Conservation (phyloP, 2,113 vertebrate genomes). For the Hiodon alosoides region DNA sequence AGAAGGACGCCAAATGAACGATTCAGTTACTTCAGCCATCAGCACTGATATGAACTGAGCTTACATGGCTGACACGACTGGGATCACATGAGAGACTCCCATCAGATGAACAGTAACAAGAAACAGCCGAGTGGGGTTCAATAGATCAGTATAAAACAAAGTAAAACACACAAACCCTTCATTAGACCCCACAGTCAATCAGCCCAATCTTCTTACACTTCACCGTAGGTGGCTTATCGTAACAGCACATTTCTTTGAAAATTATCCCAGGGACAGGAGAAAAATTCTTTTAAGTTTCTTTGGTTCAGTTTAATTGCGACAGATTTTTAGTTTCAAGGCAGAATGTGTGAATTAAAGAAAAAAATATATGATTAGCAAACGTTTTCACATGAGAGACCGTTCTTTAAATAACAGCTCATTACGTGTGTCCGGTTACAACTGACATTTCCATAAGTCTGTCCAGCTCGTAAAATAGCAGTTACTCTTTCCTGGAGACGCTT, state of each 20-base stretch:
- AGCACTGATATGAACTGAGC: background rate
- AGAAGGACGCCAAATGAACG: no score
- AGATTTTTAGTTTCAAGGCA: conserved; percentile 35
- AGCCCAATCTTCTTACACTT: conserved; percentile 51
- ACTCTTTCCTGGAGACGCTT: conserved; percentile 27
- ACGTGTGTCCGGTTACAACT: conserved; percentile 43
- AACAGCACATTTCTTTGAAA: conserved; percentile 38
- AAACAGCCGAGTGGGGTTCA: conserved; percentile 12
- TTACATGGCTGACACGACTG: background rate
- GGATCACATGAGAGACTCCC: conserved; percentile 13
- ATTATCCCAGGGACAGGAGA: conserved; percentile 37
- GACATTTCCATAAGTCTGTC: conserved; percentile 42
- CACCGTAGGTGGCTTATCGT: conserved; percentile 39
- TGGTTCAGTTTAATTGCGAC: conserved; percentile 40
- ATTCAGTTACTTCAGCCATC: background rate
- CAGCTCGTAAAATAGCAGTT: conserved; percentile 43
- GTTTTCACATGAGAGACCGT: conserved; percentile 31
- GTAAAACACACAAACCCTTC: conserved; percentile 24
- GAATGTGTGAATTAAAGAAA: conserved; percentile 42
- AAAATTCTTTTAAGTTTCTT: conserved; percentile 34
- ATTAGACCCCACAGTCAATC: conserved; percentile 37
- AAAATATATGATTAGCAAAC: conserved; percentile 37
- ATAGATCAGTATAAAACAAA: conserved; percentile 28
- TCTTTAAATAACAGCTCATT: conserved; percentile 41
- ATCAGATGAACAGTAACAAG: conserved; percentile 31